These are phyloP conservation scores for Aldrovandia affinis DNA, from an alignment of 2,797 vertebrate genomes.

Conservation along the genomic window DNA sequence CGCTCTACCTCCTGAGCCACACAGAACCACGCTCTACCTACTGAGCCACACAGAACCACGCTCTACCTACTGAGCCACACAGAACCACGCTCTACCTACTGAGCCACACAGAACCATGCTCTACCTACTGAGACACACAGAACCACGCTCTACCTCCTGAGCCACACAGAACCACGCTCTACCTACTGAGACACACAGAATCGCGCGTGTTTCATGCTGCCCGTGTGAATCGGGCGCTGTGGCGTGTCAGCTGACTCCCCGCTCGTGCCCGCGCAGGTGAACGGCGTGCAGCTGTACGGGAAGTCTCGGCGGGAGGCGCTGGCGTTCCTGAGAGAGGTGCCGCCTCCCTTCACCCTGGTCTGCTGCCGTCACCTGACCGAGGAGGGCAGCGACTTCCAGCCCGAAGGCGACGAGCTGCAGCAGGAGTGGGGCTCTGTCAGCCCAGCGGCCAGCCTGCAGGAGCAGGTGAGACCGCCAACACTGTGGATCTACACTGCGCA, in stretches of 20 bases:
- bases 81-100: too few relatives aligned
- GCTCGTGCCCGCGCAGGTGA: constrained; percentile 89
- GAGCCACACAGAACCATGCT: too few relatives aligned
- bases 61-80: too few relatives aligned
- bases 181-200: too few relatives aligned
- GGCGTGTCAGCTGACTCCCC: background rate
- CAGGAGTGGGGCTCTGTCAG: constrained; percentile 34
- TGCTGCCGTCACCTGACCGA: constrained; percentile 85
- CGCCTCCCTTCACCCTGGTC: constrained; percentile 89
- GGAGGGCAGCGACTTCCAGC: constrained; percentile 70
- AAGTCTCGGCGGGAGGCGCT: constrained; percentile 88
- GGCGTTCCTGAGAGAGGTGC: constrained; percentile 90
- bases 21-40: too few relatives aligned
- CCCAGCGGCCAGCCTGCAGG: constrained; percentile 43
- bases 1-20: too few relatives aligned
- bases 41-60: too few relatives aligned
- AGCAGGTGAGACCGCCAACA: constrained; percentile 60
- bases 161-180: too few relatives aligned
- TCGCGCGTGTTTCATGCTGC: too few relatives aligned
- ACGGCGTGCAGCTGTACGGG: constrained; percentile 85
- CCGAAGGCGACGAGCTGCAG: constrained; percentile 68
- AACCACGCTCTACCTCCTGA: too few relatives aligned
- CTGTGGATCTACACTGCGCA: background rate
- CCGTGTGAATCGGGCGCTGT: background rate
- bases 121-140: too few relatives aligned